phyloP scores from a whole-genome alignment of 2,888 invertebrate genomes.

The Lamellibrachia columna region DNA sequence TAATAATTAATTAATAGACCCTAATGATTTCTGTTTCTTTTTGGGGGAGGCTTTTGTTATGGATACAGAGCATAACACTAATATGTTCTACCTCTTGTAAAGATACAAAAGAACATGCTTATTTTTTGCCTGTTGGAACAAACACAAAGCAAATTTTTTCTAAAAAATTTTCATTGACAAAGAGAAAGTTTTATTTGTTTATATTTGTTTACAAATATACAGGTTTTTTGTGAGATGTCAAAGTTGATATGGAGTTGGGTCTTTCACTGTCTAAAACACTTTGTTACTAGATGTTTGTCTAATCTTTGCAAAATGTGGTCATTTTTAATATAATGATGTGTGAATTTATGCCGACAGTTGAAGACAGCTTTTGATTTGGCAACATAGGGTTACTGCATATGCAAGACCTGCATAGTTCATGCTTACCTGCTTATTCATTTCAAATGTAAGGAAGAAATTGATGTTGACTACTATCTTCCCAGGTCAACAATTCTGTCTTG shows the following conservation, averaged over 20 bases:
- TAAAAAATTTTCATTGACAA: background rate
- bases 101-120: background rate
- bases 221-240: background rate
- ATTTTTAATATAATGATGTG: background rate
- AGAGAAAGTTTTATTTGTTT: background rate
- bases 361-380: background rate
- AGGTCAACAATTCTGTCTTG: background rate
- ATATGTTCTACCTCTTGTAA: background rate
- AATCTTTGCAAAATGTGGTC: background rate
- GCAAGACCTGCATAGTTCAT: background rate
- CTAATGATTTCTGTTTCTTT: background rate
- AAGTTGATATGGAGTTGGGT: background rate
- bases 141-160: background rate
- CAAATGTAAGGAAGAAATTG: background rate
- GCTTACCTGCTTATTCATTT: background rate
- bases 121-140: background rate
- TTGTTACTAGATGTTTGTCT: background rate
- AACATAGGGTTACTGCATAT: background rate
- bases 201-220: background rate
- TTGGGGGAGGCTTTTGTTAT: too few relatives aligned
- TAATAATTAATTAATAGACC: background rate
- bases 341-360: background rate
- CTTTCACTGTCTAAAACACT: background rate
- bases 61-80: too few relatives aligned
- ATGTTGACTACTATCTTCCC: background rate